Evolutionary conservation across 1,140 invertebrate genomes (phyloP), one percentile per base, ranked within the genome.

Genomic region (Diprion similis): DNA sequence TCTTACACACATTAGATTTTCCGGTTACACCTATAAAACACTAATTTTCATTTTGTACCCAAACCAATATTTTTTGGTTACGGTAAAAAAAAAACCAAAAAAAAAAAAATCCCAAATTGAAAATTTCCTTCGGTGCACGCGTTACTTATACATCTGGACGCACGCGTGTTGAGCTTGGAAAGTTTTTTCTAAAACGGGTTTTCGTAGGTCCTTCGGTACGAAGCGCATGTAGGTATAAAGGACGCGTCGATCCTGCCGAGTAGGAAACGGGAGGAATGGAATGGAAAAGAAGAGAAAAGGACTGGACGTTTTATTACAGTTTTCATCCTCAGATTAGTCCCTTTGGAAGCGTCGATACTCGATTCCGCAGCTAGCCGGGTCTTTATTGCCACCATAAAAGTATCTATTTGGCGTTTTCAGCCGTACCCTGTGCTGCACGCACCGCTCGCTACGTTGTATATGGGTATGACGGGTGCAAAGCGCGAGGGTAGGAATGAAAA

Each of bases 271-370:
- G 51, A 59, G 51, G 51, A 59, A 59, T 59, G 51, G 51, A 59
- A 59, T 17, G 51, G 51, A 59, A 59, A 15, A 17, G 51, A 59
- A 59, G n/a, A 59, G 51, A 59, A 59, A 15, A 59, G 51, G 51
- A 59, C 51, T 59, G 51, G 51, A 59, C 51, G 78, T 84, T 84
- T 84, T 84, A 84, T 84, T 84, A 83, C 82, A 84, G 79, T 83
- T 83, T 83, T 81, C 81, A 83, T 82, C 80, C 80, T 78, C 78
- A 81, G 82, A 84, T 84, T 84, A 84, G 82, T 77, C 82, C 82
- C 81, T 83, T 83, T 82, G 79, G 82, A 83, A 79, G 76, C 78
- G 79, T 81, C 80, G 81, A 83, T 80, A 79, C 76, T 77, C 80
- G 78, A 82, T 82, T 77, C 78, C 72, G 70, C 51, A 59, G 51